These are phyloP conservation scores for Mellilla xanthometata DNA, from an alignment of 2,888 invertebrate species.

Conservation along the genomic window DNA sequence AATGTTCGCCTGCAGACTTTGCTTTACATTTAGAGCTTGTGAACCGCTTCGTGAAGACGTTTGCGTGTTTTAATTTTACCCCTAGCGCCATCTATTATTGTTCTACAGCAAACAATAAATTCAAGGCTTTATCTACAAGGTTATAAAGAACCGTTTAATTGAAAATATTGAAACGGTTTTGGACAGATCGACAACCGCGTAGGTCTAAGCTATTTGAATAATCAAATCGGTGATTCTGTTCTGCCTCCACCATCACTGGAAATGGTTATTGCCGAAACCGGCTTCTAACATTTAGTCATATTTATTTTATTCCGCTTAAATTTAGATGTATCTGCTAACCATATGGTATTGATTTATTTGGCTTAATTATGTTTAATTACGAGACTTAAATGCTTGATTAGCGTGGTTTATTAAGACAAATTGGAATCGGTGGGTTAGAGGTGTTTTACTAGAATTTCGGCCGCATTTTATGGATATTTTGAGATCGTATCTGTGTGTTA, in stretches of 20 bases:
- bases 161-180: neutral
- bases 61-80: too few relatives aligned
- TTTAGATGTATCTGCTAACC: constrained; percentile 14
- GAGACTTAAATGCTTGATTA: constrained; percentile 7
- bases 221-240: constrained; percentile 9
- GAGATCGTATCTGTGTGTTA: neutral
- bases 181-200: neutral
- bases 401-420: constrained; percentile 14
- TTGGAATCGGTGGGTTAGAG: constrained; percentile 9
- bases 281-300: constrained; percentile 8
- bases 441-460: neutral
- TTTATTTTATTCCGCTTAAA: constrained; percentile 11
- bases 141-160: too few relatives aligned
- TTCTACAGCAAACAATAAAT: too few relatives aligned
- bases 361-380: constrained; percentile 20
- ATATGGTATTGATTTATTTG: constrained; percentile 16
- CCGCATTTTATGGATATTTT: neutral
- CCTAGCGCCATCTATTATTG: too few relatives aligned
- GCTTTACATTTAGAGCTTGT: too few relatives aligned
- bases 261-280: constrained; percentile 16
- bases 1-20: too few relatives aligned
- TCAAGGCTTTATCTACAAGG: too few relatives aligned
- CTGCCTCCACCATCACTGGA: neutral
- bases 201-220: constrained; percentile 18
- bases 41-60: too few relatives aligned